Evolutionary conservation across 2,113 vertebrate genomes (phyloP).

Genomic region (Scartelaos histophorus): DNA sequence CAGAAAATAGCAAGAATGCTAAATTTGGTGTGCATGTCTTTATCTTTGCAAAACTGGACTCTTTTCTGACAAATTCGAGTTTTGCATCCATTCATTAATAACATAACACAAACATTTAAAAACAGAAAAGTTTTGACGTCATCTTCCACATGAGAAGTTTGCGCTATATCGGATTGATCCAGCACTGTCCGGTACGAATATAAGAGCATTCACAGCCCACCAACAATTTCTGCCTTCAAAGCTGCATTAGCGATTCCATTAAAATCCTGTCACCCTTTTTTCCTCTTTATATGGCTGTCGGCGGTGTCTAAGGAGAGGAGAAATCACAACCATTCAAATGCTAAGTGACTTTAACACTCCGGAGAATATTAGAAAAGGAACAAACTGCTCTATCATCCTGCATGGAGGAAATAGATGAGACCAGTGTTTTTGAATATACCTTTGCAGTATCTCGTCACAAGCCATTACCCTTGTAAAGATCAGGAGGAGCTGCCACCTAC

Average conservation of each 20-base stretch:
- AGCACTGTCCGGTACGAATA: slow-evolving; percentile 46
- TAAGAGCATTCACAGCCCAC: slow-evolving; percentile 54
- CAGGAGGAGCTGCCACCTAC: slow-evolving; percentile 53
- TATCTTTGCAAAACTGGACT: too few species aligned
- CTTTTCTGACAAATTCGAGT: too few species aligned
- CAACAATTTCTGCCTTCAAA: slow-evolving; percentile 69
- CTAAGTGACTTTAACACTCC: slow-evolving; percentile 73
- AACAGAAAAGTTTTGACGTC: slow-evolving; percentile 34
- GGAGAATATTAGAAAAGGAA: slow-evolving; percentile 67
- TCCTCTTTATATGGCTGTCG: slow-evolving; percentile 50
- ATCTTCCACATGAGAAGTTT: slow-evolving; percentile 59
- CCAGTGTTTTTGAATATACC: slow-evolving; percentile 60
- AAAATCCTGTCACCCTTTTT: slow-evolving; percentile 71
- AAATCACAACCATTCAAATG: slow-evolving; percentile 76
- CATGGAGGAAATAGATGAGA: slow-evolving; percentile 39
- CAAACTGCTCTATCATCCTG: slow-evolving; percentile 58
- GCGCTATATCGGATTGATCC: slow-evolving; percentile 53
- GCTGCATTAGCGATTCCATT: slow-evolving; percentile 76
- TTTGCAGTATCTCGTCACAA: slow-evolving; percentile 63
- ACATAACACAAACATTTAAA: background rate
- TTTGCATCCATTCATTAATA: too few species aligned
- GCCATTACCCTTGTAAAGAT: slow-evolving; percentile 60
- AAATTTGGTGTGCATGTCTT: too few species aligned
- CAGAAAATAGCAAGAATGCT: too few species aligned
- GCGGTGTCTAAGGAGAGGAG: slow-evolving; percentile 53